Evolutionary conservation across 2,888 invertebrate genomes (phyloP), one percentile per base, ranked within the genome.

Genomic region (Drosophila imparisetae): DNA sequence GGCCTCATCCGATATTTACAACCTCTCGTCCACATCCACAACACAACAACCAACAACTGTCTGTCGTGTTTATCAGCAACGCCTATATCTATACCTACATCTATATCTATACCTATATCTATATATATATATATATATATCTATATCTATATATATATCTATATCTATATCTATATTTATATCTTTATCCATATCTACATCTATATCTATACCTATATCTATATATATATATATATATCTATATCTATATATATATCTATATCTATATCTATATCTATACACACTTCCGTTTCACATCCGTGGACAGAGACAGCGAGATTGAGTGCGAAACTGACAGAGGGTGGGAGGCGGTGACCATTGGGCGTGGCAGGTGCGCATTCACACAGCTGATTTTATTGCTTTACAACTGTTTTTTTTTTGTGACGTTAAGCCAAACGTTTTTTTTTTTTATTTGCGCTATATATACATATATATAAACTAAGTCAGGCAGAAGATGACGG

Each of bases 211-310:
- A 29, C 6, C 5, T 53, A 68, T 86, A 89, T 86, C 88, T n/a
- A n/a, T 86, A 90, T 86, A 86, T 24, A 2, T 24, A 24, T 24
- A 27, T 27, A 4, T 27, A 27, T 5, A 27, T 27, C 4, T 53
- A 68, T 89, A 89, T 86, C 88, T 86, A 90, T 86, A 86, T 40
- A 2, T 34, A 34, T 15, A 29, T 29, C 6, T 29, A 29, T 7
- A 29, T 29, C 6, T 50, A 68, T 86, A 89, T 86, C 86, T 53
- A 68, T 86, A 89, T 86, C 89, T 86, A 88, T 86, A 86, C 75
- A 83, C 70, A 86, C 90, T 86, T 86, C 90, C 86, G 90, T 86
- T 86, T 85, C 89, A 83, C 52, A 77, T 86, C 70, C 71, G 85
- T 52, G 79, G 81, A 75, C 67, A 61, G 66, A 21, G 30, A 52